Evolutionary conservation across 1,140 invertebrate species (phyloP).

Genomic region (Pinna nobilis): DNA sequence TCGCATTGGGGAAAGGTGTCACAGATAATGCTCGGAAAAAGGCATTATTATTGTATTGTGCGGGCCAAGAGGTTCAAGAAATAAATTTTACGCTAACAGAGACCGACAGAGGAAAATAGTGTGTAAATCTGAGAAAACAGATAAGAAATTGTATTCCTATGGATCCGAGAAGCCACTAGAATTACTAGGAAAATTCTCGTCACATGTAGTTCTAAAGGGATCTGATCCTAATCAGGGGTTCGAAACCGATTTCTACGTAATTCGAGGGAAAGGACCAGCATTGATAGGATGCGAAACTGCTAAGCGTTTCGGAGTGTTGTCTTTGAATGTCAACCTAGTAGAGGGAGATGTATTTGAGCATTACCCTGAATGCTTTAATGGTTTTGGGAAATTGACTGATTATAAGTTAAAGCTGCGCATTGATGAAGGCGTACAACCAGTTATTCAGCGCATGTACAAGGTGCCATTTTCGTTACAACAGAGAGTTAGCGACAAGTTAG

Average conservation of each 20-base stretch:
- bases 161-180: background rate
- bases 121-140: slow-evolving; percentile 25
- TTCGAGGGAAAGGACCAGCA: slow-evolving; percentile 1
- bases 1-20: too few species aligned
- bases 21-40: too few species aligned
- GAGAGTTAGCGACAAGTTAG: slow-evolving; percentile 44
- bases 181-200: background rate
- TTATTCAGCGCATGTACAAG: slow-evolving; percentile 38
- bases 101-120: slow-evolving; percentile 12
- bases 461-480: slow-evolving; percentile 42
- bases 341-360: background rate
- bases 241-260: background rate
- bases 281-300: background rate
- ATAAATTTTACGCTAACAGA: slow-evolving; percentile 20
- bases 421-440: slow-evolving; percentile 39
- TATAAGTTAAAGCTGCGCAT: background rate
- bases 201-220: background rate
- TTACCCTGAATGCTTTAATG: background rate
- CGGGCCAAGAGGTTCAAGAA: slow-evolving; percentile 11
- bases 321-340: background rate
- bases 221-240: background rate
- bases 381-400: background rate
- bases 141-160: background rate
- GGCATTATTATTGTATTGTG: too few species aligned
- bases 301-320: background rate